These are phyloP conservation scores for Calephelis perditalis DNA, from an alignment of 2,888 invertebrate species.

Conservation along the genomic window DNA sequence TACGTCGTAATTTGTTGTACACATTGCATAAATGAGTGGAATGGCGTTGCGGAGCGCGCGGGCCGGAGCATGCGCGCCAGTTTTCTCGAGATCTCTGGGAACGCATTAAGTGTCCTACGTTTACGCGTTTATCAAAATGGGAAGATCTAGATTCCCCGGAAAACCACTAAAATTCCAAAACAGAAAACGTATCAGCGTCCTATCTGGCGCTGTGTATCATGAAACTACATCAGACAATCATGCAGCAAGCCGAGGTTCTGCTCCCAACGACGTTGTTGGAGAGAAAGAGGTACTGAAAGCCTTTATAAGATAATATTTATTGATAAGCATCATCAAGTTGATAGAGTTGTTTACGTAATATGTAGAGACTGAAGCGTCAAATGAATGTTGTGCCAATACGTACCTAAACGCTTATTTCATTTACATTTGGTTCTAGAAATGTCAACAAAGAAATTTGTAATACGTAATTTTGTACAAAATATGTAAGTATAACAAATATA, in stretches of 20 bases:
- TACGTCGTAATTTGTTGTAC: conserved; percentile 74
- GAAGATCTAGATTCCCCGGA: conserved; percentile 91
- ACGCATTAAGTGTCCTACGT: conserved; percentile 77
- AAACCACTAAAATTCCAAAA: conserved; percentile 92
- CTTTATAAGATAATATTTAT: conserved; percentile 39
- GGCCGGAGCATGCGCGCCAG: conserved; percentile 75
- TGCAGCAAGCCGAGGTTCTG: conserved; percentile 64
- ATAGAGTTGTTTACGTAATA: conserved; percentile 68
- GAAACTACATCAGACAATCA: conserved; percentile 66
- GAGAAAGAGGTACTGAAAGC: conserved; percentile 67
- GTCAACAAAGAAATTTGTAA: conserved; percentile 52
- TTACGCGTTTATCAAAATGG: conserved; percentile 81
- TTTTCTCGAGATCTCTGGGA: conserved; percentile 68
- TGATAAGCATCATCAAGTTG: conserved; percentile 40
- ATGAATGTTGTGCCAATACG: conserved; percentile 26
- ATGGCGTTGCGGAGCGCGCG: conserved; percentile 77
- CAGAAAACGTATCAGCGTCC: conserved; percentile 90
- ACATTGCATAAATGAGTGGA: conserved; percentile 76
- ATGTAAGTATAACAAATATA: neutral
- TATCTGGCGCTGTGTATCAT: conserved; percentile 80
- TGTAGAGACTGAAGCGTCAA: conserved; percentile 29
- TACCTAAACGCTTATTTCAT: conserved; percentile 53
- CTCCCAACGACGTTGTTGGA: conserved; percentile 67
- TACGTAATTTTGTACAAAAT: neutral
- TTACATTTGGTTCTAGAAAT: conserved; percentile 45